Base-by-base conservation (phyloP, 2,797 vertebrate genomes). In the Eleutherodactylus coqui region DNA sequence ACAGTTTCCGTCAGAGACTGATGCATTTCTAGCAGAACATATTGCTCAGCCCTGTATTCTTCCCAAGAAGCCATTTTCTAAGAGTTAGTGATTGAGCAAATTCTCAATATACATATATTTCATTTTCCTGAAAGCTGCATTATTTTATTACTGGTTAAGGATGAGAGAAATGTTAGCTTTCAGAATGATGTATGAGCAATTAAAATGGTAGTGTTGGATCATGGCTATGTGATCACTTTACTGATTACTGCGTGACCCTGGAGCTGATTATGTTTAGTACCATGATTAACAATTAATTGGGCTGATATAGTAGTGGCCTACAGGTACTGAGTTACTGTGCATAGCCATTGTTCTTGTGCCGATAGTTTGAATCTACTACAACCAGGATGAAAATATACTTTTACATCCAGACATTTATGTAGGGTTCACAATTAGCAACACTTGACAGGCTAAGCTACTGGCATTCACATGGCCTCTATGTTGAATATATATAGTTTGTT, bases 151-250 rank as follows among this genome's bases (percentile, higher is more conserved):
- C 69, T 7, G 38, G 55, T 83, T 73, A 58, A 72, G 78, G 41
- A 81, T 62, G 76, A 79, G 53, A 75, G 75, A 62, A 83, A 79
- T 47, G 53, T 79, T 45, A 75, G 81, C 86, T 87, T 79, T 84
- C 86, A 87, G 75, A 87, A 87, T 87, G 86, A 87, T 87, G 41
- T 87, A 87, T 87, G 75, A 67, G 43, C 86, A 87, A 87, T 87
- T 87, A 87, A 84, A 84, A 87, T 84, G 81, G 86, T 73, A 83
- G 78, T 67, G 82, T 76, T 87, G 86, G 77, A 87, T 87, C 86
- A 87, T 70, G 78, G 86, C 72, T 55, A 80, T 85, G 86, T 87
- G 82, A 87, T 87, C 86, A 84, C 77, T 87, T 81, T 85, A 75
- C 82, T 87, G 82, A 85, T 87, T 84, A 84, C 70, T 51, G 55